Evolutionary conservation across 2,797 vertebrate genomes (phyloP), one percentile per base, ranked within the genome.

Genomic region (Sebastes ruberrimus): DNA sequence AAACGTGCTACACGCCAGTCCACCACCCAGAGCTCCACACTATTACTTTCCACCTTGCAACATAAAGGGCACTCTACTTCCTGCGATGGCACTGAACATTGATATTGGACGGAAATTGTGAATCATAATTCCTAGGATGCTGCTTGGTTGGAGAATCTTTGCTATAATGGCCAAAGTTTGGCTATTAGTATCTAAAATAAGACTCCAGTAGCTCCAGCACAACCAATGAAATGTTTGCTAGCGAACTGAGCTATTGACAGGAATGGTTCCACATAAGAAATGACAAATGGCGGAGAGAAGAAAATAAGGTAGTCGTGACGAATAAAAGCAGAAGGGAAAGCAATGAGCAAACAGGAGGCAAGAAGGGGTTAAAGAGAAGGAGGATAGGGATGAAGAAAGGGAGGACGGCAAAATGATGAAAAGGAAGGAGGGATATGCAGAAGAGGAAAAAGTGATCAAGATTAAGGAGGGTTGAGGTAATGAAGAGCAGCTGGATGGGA

Each of bases 401-500:
- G 57, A 81, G 52, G 56, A 57, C 10, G 3, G 56, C 6, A 60
- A 22, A 35, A 72, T 16, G 27, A 42, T 28, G 27, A 74, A 68
- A 62, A 52, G 57, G 20, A 78, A 28, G 20, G 32, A 66, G 11
- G 14, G 63, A 72, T 57, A 42, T 70, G 63, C 38, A 64, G 57
- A 74, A 27, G 60, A 76, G 33, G 68, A 70, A 86, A 76, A 84
- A 55, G 67, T 87, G 78, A 93, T 87, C 75, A 91, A 89, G 86
- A 89, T 87, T 78, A 84, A 87, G 82, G 74, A 66, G 78, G 76
- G 57, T 80, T 67, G 27, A 62, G 55, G 59, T 81, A 86, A 89
- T 91, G 64, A 86, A 85, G 72, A 92, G 77, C 84, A 83, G 91
- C 89, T 89, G 81, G 80, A 76, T 75, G 75, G 86, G 87, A 83